A percentile compares a stretch with the other conserved stretches of the same genome.
phyloP scores from a whole-genome alignment of 2,797 vertebrate species.

The Lateolabrax maculatus region DNA sequence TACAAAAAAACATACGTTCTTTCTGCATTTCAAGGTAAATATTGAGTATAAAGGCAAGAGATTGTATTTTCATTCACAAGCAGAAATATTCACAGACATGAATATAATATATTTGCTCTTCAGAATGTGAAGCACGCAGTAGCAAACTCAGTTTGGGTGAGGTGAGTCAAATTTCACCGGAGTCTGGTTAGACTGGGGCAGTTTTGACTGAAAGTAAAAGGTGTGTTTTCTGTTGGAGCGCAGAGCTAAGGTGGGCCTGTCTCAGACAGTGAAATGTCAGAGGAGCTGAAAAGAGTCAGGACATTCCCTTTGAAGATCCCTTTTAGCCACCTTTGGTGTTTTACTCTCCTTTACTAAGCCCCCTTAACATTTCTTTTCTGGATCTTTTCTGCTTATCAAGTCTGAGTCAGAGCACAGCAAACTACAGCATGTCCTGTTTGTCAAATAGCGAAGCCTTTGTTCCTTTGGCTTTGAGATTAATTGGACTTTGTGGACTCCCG shows the following conservation, averaged over 20 bases:
- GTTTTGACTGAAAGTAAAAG: constrained; percentile 69
- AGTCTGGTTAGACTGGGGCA: constrained; percentile 49
- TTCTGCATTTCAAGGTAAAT: neutral
- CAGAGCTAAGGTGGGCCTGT: constrained; percentile 83
- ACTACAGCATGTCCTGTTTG: constrained; percentile 86
- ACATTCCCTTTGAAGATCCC: constrained; percentile 85
- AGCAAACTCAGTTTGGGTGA: constrained; percentile 26
- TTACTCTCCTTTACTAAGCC: constrained; percentile 81
- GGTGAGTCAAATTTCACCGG: constrained; percentile 46
- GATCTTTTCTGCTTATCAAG: constrained; percentile 81
- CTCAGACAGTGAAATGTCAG: constrained; percentile 83
- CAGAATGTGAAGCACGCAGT: constrained; percentile 1
- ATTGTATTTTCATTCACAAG: neutral
- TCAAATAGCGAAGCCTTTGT: constrained; percentile 86
- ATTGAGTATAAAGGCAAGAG: neutral
- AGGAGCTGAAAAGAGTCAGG: constrained; percentile 78
- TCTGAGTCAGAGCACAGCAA: constrained; percentile 79
- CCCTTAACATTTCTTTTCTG: constrained; percentile 78
- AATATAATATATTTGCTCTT: constrained; percentile 7
- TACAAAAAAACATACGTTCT: neutral
- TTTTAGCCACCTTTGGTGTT: constrained; percentile 83
- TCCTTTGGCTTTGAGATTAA: constrained; percentile 87
- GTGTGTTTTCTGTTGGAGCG: constrained; percentile 60
- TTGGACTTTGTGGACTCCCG: constrained; percentile 87
- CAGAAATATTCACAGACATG: constrained; percentile 4